Percentiles rank a stretch among this genome's conserved stretches.
phyloP scores from a whole-genome alignment of 1,140 invertebrate genomes.

The Trachelipus rathkii region DNA sequence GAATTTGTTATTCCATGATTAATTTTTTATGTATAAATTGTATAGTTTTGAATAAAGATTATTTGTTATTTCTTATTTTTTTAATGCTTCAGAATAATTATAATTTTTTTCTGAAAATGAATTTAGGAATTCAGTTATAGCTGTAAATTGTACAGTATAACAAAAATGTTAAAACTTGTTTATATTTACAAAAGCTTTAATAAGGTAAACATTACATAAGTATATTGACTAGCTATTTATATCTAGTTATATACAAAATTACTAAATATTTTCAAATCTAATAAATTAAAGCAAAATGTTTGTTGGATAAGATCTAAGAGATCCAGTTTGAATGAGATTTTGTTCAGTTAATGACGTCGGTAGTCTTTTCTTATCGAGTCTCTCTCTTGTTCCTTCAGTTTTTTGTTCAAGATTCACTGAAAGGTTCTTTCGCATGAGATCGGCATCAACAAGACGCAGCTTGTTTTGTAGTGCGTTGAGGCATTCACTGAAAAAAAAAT shows the following conservation, averaged over 20 bases:
- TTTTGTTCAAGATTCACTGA: background rate
- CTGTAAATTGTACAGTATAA: background rate
- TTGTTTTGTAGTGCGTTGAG: background rate
- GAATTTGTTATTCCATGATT: background rate
- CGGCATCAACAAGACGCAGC: background rate
- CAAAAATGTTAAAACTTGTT: too few relatives aligned
- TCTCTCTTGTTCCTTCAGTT: background rate
- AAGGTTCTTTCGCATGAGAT: constrained; percentile 5
- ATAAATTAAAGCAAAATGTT: too few relatives aligned
- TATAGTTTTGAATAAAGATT: constrained; percentile 4
- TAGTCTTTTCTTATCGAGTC: background rate
- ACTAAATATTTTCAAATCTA: too few relatives aligned
- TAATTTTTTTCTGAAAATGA: background rate
- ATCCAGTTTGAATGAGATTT: background rate
- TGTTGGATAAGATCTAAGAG: background rate
- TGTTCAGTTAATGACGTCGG: background rate
- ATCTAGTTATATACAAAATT: too few relatives aligned
- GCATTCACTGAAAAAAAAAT: background rate
- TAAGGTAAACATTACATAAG: too few relatives aligned
- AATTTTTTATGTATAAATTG: background rate
- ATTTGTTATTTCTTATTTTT: background rate
- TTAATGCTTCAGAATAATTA: background rate
- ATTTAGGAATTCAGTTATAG: background rate
- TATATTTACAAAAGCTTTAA: too few relatives aligned
- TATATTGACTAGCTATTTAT: too few relatives aligned